Evolutionary conservation across 2,888 invertebrate species (phyloP).

Genomic region (Cataglyphis albicans): DNA sequence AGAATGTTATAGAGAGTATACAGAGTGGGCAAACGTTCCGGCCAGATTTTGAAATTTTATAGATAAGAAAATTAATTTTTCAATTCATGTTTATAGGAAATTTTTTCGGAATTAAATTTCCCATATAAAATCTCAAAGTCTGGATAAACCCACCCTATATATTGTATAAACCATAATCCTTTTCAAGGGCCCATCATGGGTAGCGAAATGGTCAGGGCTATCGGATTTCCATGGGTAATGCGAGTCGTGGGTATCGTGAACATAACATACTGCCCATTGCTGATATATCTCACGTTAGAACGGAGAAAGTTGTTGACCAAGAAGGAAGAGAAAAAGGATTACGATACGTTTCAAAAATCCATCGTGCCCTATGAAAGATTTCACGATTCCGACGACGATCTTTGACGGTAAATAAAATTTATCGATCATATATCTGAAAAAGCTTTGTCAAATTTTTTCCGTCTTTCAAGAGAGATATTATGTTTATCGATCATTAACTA

Average conservation of each 20-base stretch:
- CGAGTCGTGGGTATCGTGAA: conserved; percentile 90
- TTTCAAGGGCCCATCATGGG: conserved; percentile 91
- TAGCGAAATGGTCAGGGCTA: conserved; percentile 89
- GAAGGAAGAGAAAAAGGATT: conserved; percentile 74
- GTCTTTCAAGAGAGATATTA: background rate
- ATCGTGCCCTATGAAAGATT: conserved; percentile 79
- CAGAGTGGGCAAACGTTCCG: too few species aligned
- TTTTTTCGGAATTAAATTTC: too few species aligned
- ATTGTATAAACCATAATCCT: background rate
- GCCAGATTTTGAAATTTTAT: too few species aligned
- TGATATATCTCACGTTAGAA: conserved; percentile 86
- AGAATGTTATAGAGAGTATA: background rate
- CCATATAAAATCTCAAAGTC: too few species aligned
- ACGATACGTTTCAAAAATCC: conserved; percentile 77
- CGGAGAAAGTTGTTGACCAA: conserved; percentile 72
- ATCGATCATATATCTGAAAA: background rate
- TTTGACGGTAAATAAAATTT: conserved; percentile 70
- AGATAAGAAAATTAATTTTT: too few species aligned
- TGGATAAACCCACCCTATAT: background rate
- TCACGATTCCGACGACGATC: conserved; percentile 82
- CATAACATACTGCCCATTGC: conserved; percentile 90
- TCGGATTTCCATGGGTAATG: conserved; percentile 93
- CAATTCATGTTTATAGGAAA: too few species aligned
- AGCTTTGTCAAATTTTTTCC: background rate
- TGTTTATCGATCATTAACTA: background rate